Evolutionary conservation across 2,797 vertebrate species (phyloP), one percentile per base, ranked within the genome.

Genomic region (Chelonia mydas): DNA sequence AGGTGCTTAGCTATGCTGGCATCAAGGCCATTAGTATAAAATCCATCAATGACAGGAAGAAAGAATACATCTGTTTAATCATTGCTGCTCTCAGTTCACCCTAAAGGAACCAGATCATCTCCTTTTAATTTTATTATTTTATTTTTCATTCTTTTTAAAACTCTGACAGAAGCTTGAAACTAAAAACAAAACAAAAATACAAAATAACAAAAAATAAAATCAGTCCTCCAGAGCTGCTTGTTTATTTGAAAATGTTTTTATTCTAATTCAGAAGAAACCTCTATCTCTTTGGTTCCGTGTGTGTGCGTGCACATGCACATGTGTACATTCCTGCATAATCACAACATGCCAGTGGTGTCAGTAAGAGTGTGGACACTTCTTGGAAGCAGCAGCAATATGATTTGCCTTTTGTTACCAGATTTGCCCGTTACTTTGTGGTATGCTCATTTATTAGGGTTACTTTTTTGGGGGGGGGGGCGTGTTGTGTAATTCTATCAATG

Each of bases 41-140:
- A 90, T 81, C 11, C 19, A 13, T 5, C 72, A 84, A 59, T 59
- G 33, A 82, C 7, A 13, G 8, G 28, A 86, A 84, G 92, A 90
- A 23, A 11, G 49, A 87, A 3, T n/a, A 9, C 2, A 1, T 11
- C 2, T 37, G 0, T 90, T 77, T 91, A 77, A 86, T 15, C 87
- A 31, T 65, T 91, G 1, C 37, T 87, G 2, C 81, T 93, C 92
- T 92, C 47, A 78, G 15, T 13, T 91, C 74, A 77, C 79, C 79
- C 11, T 57, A 25, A 11, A 65, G 85, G 83, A 94, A 80, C 1
- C 0, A 80, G 1, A 8, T 7, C 3, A 23, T 79, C 0, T 28
- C 17, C 87, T 92, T 0, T 91, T 77, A 23, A 80, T n/a, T 37
- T 54, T 23, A 53, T n/a, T 79, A n/a, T 89, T 93, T 87, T 15